Conservation (phyloP, 2,888 invertebrate genomes). For the Myopa tessellatipennis region DNA sequence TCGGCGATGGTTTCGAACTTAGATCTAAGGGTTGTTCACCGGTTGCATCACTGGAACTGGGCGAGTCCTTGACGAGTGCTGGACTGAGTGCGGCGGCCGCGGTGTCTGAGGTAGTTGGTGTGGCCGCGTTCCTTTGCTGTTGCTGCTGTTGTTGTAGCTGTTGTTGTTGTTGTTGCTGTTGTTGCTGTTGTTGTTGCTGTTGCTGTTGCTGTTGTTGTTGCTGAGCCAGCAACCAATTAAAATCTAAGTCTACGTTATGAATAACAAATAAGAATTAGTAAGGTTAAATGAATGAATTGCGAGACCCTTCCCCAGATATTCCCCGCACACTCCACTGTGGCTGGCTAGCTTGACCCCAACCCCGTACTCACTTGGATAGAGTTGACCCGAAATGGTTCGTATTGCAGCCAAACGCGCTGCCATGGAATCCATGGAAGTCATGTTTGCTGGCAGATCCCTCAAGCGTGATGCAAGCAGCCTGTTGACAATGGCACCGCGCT, state of each 20-base stretch:
- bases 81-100: slow-evolving; percentile 66
- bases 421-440: slow-evolving; percentile 76
- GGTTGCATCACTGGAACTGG: slow-evolving; percentile 70
- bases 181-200: slow-evolving; percentile 58
- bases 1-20: slow-evolving; percentile 80
- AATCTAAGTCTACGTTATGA: slow-evolving; percentile 40
- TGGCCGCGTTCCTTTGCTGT: slow-evolving; percentile 62
- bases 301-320: neutral
- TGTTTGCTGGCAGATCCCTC: slow-evolving; percentile 65
- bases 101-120: slow-evolving; percentile 68
- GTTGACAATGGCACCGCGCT: slow-evolving; percentile 55
- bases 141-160: slow-evolving; percentile 50
- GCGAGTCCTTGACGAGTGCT: slow-evolving; percentile 67
- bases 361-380: slow-evolving; percentile 58
- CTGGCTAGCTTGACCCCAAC: neutral
- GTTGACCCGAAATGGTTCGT: slow-evolving; percentile 69
- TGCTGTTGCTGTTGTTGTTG: slow-evolving; percentile 50
- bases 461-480: slow-evolving; percentile 60
- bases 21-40: slow-evolving; percentile 86
- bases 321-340: neutral
- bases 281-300: neutral
- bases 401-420: slow-evolving; percentile 76
- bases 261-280: neutral
- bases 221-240: slow-evolving; percentile 53
- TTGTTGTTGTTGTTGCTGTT: slow-evolving; percentile 63